Evolutionary conservation across 2,888 invertebrate species (phyloP), one percentile per base, ranked within the genome.

Genomic region (Therioaphis trifolii): DNA sequence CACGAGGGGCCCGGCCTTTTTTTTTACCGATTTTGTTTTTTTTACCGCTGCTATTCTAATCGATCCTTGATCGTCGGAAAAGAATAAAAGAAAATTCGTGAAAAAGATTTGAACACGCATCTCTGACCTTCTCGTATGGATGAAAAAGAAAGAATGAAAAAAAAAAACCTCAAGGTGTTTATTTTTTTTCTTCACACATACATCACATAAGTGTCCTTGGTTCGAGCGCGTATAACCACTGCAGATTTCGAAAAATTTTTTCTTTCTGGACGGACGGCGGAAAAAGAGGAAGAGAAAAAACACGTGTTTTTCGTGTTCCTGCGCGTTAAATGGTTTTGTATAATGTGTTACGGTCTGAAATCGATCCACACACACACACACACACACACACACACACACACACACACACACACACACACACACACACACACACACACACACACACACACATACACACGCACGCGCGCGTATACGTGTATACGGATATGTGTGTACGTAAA

Each of bases 81-180:
- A 43, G 79, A 80, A 79, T 79, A 82, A 72, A 82, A 72, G 80
- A 82, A 82, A 82, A 82, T 40, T 82, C 80, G 80, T 63, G 80
- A 82, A 82, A 82, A 82, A 40, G 80, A 82, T 63, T 74, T 18
- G 1, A 46, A 63, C 72, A 61, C 72, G 80, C 80, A 82, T 82
- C 72, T 72, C 15, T 74, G 80, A 82, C 80, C 80, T 82, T 82
- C 80, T 46, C 21, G 63, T 18, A 55, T 29, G 72, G 35, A 61
- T 49, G 72, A 72, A 27, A n/a, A n/a, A n/a, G n/a, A n/a, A n/a
- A n/a, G n/a, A n/a, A n/a, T n/a, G n/a, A n/a, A n/a, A n/a, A n/a
- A 18, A 76, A 58, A 46, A 63, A 46, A 69, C 43, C 49, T 82
- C 80, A 82, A 82, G 80, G 80, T 82, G 63, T n/a, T 74, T 63